Conservation (phyloP, 1,140 invertebrate genomes). For the Charaxes varanes region DNA sequence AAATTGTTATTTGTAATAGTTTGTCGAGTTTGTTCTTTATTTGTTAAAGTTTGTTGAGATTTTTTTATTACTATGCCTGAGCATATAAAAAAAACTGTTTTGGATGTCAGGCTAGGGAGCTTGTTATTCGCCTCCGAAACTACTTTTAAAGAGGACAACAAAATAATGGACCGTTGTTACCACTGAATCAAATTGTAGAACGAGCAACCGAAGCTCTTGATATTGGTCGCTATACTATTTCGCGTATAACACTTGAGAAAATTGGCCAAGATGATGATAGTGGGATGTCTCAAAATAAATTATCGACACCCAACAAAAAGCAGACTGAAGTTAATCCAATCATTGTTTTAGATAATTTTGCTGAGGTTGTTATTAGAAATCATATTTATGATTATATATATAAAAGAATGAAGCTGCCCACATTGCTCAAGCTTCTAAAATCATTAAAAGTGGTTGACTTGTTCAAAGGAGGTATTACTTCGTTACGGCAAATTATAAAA, state of each 20-base stretch:
- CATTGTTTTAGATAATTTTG: constrained; percentile 11
- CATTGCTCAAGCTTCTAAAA: no score
- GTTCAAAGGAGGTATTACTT: no score
- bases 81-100: not conserved
- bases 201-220: constrained; percentile 9
- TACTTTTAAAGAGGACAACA: no score
- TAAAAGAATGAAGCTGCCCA: constrained; percentile 9
- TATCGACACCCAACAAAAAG: constrained; percentile 9
- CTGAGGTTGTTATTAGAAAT: no score
- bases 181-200: constrained; percentile 8
- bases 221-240: constrained; percentile 13
- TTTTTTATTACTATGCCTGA: constrained; percentile 1
- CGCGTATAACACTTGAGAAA: constrained; percentile 10
- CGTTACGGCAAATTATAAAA: constrained; percentile 14
- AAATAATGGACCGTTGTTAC: no score
- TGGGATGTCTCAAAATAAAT: constrained; percentile 6
- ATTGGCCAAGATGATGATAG: constrained; percentile 8
- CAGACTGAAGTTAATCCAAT: constrained; percentile 5
- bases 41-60: not conserved
- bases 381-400: constrained; percentile 11
- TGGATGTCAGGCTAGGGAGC: not conserved
- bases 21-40: no score
- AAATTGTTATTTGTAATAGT: not conserved
- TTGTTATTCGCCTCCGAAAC: not conserved
- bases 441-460: no score